These are phyloP conservation scores for Steinernema carpocapsae DNA, from an alignment of 2,888 invertebrate species.

Conservation along the genomic window DNA sequence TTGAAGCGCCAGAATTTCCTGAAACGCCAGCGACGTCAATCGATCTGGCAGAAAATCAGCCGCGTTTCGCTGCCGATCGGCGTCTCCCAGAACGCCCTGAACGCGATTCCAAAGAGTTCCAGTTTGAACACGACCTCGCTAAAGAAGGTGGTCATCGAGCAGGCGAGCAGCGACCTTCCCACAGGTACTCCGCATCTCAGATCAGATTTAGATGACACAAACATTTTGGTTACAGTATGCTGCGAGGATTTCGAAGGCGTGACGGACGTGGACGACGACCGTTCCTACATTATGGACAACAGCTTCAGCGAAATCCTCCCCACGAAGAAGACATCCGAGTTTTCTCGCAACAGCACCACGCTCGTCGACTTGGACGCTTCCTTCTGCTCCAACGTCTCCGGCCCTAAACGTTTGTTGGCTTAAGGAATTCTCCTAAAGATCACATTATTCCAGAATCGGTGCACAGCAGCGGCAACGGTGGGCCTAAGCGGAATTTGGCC, in stretches of 20 bases:
- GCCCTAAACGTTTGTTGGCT: neutral
- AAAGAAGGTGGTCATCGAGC: conserved; percentile 17
- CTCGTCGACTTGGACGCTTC: neutral
- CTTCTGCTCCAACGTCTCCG: neutral
- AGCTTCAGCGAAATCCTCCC: conserved; percentile 8
- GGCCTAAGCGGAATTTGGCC: conserved; percentile 46
- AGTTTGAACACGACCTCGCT: conserved; percentile 14
- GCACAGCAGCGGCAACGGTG: no score
- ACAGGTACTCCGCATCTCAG: neutral
- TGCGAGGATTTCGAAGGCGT: conserved; percentile 11
- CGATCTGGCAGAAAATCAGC: conserved; percentile 33
- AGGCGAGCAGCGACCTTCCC: conserved; percentile 10
- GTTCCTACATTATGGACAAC: conserved; percentile 18
- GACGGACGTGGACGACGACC: conserved; percentile 1
- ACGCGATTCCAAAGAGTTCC: conserved; percentile 9
- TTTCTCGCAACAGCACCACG: neutral
- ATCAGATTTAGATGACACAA: no score
- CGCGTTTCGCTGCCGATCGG: neutral
- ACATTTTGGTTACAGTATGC: neutral
- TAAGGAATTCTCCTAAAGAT: neutral
- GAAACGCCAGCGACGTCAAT: conserved; percentile 18
- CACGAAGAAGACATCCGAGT: neutral
- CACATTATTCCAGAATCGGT: neutral
- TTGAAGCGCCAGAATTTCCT: conserved; percentile 27
- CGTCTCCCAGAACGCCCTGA: neutral